These are phyloP conservation scores for Panulirus ornatus DNA, from an alignment of 1,140 invertebrate species.

Conservation along the genomic window DNA sequence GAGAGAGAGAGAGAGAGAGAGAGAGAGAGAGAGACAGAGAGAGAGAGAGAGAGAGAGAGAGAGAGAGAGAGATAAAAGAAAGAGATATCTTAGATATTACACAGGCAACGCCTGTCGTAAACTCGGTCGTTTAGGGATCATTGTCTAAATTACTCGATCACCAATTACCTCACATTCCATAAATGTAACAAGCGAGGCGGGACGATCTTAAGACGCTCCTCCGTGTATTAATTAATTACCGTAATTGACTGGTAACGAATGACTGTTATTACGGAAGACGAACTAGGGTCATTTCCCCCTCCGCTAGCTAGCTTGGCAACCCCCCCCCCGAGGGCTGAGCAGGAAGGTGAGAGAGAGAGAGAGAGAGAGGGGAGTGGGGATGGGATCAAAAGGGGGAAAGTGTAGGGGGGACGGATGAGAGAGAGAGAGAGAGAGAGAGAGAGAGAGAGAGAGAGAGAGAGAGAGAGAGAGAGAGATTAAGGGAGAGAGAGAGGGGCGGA, in stretches of 20 bases:
- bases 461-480: background rate
- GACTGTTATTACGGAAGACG: slow-evolving; percentile 42
- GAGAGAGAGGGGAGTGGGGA: background rate
- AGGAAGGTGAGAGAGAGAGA: background rate
- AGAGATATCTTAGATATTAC: background rate
- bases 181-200: background rate
- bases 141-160: background rate
- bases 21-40: slow-evolving; percentile 5
- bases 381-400: background rate
- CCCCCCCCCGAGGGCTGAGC: background rate
- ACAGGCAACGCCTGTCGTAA: background rate
- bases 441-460: background rate
- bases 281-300: slow-evolving; percentile 25
- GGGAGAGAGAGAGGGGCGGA: background rate
- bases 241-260: slow-evolving; percentile 59
- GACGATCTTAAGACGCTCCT: slow-evolving; percentile 24
- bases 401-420: background rate
- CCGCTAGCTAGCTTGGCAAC: background rate
- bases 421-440: background rate
- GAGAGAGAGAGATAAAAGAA: background rate
- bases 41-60: background rate
- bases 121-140: too few relatives aligned
- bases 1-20: background rate
- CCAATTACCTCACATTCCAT: background rate
- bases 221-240: slow-evolving; percentile 51